Percentiles rank a stretch among this genome's conserved stretches.
Conservation (phyloP, 2,888 invertebrate genomes). For the Tinea trinotella region DNA sequence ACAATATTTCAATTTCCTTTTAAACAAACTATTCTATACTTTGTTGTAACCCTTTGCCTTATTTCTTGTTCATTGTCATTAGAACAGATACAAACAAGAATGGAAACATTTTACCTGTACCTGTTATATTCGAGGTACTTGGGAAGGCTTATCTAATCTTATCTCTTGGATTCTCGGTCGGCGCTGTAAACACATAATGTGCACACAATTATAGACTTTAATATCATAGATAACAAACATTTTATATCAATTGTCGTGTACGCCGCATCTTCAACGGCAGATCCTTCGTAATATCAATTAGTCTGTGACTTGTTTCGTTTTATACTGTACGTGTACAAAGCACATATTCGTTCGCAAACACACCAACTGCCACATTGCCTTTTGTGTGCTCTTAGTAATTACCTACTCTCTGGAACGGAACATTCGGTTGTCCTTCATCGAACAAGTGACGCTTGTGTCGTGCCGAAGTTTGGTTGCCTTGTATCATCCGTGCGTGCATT, state of each 20-base stretch:
- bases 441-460: conserved; percentile 3
- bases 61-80: conserved; percentile 2
- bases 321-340: background rate
- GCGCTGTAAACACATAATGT: conserved; percentile 19
- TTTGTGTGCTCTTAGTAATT: conserved; percentile 26
- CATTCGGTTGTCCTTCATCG: conserved; percentile 32
- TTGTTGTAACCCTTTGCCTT: background rate
- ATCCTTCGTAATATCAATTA: background rate
- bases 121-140: conserved; percentile 8
- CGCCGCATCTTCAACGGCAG: background rate
- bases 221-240: background rate
- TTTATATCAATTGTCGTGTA: background rate
- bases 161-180: conserved; percentile 26
- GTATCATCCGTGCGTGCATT: conserved; percentile 14
- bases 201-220: background rate
- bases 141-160: conserved; percentile 27
- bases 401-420: conserved; percentile 29
- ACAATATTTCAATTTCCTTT: too few species aligned
- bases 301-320: background rate
- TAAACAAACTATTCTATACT: background rate
- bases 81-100: background rate
- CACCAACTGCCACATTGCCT: conserved; percentile 29
- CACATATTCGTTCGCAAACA: conserved; percentile 19
- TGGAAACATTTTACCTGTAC: background rate
- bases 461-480: conserved; percentile 4